These are phyloP conservation scores for Meriones unguiculatus DNA, from an alignment of 2,113 vertebrate genomes.

Conservation along the genomic window DNA sequence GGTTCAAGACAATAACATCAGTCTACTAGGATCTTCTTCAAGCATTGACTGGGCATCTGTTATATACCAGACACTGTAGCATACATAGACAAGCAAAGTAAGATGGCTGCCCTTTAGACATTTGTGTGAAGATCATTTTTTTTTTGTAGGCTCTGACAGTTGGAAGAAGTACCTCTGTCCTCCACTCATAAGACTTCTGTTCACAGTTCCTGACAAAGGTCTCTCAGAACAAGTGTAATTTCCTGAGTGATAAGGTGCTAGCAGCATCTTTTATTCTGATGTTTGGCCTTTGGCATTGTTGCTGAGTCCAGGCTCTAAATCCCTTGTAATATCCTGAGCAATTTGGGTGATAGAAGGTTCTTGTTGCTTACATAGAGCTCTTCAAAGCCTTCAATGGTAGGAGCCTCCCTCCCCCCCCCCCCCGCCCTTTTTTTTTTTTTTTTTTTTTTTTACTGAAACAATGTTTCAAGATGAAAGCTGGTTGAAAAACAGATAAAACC, in stretches of 20 bases:
- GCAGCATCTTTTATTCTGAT: neutral
- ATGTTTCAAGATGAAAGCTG: neutral
- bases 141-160: neutral
- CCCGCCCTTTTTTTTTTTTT: no score
- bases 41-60: slow-evolving; percentile 37
- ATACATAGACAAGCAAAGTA: slow-evolving; percentile 43
- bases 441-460: neutral
- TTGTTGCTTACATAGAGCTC: neutral
- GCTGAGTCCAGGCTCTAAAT: neutral
- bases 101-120: neutral
- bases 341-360: neutral
- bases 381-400: neutral
- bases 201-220: neutral
- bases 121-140: neutral
- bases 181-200: neutral
- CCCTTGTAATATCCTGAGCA: neutral
- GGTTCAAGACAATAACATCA: slow-evolving; percentile 43
- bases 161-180: neutral
- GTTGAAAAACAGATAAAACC: neutral
- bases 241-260: neutral
- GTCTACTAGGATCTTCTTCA: slow-evolving; percentile 24
- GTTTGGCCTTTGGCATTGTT: neutral
- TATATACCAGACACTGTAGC: slow-evolving; percentile 8
- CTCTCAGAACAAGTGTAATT: neutral
- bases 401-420: neutral